Percentiles rank a stretch among this genome's conserved stretches.
phyloP scores from a whole-genome alignment of 2,113 vertebrate genomes.

The Hyperopisus bebe region DNA sequence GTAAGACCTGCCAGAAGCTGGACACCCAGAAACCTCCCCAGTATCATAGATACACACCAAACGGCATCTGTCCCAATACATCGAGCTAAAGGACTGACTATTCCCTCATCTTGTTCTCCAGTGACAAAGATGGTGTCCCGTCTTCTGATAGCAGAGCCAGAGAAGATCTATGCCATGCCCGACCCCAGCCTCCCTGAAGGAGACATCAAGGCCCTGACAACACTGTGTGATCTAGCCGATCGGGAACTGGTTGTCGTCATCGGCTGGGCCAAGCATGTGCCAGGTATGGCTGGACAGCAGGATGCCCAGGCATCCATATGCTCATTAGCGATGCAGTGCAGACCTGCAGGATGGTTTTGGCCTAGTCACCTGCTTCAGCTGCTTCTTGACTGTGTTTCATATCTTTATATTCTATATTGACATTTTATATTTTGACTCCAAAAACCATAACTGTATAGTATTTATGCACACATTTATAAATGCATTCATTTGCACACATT shows the following conservation, averaged over 20 bases:
- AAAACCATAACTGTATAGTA: not conserved
- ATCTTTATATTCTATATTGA: not conserved
- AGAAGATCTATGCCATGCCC: constrained; percentile 52
- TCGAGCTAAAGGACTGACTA: not conserved
- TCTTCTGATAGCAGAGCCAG: constrained; percentile 57
- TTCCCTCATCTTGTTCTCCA: constrained; percentile 24
- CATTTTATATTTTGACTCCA: not conserved
- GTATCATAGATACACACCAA: not conserved
- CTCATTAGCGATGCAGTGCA: not conserved
- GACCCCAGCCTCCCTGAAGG: constrained; percentile 51
- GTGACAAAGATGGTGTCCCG: constrained; percentile 63
- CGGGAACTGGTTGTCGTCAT: constrained; percentile 64
- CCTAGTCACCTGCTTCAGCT: not conserved
- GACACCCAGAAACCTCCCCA: not conserved
- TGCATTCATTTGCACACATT: not conserved
- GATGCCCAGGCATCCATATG: not conserved
- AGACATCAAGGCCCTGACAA: constrained; percentile 56
- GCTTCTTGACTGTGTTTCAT: not conserved
- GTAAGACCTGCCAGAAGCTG: not conserved
- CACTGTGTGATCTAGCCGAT: constrained; percentile 67
- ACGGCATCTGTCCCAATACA: not conserved
- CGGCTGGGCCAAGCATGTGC: constrained; percentile 67
- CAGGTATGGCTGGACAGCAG: constrained; percentile 47
- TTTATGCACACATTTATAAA: not conserved
- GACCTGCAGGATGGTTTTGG: not conserved